Base-by-base conservation (phyloP, 2,797 vertebrate species). In the Clarias fuscus region DNA sequence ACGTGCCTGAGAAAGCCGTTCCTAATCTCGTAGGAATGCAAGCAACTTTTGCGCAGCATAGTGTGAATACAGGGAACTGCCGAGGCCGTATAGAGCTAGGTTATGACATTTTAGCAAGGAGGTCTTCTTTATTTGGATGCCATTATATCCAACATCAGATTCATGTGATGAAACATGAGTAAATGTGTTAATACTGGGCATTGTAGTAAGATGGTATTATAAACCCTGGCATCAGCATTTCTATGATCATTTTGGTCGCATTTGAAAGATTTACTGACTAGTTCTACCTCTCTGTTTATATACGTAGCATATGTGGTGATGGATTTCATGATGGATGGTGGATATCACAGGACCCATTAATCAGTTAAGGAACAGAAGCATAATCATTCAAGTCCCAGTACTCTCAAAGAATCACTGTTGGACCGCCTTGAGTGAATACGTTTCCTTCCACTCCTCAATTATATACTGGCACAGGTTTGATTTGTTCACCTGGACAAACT, bases 21-120 rank as follows among this genome's bases (percentile, higher is more conserved):
- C 80, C 59, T 91, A 90, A 90, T 89, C 91, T 76, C 56, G 0
- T 5, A 87, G 88, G 88, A 92, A 91, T 89, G 85, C 65, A 17
- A 56, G 82, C 68, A 30, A 62, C 61, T 85, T 88, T 53, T 81
- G 64, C 40, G 15, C 75, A 73, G 40, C 43, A 58, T 20, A 82
- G 86, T 82, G 48, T 75, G 18, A 85, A 81, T 70, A 11, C n/a
- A 18, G 40, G 67, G 48, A 85, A 75, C 37, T 40, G 17, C 22
- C 0, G 11, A 61, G 64, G 59, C 37, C 30, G 5, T 27, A 27
- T 7, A 15, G 10, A 61, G 61, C 37, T 43, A 20, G 5, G n/a
- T 53, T 75, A 65, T 61, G 2, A 33, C 7, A n/a, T 43, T 48
- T 33, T 24, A 33, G 58, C 17, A 2, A 24, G n/a, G 37, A 70